Evolutionary conservation across 1,140 invertebrate species (phyloP).

Genomic region (Orius laevigatus): DNA sequence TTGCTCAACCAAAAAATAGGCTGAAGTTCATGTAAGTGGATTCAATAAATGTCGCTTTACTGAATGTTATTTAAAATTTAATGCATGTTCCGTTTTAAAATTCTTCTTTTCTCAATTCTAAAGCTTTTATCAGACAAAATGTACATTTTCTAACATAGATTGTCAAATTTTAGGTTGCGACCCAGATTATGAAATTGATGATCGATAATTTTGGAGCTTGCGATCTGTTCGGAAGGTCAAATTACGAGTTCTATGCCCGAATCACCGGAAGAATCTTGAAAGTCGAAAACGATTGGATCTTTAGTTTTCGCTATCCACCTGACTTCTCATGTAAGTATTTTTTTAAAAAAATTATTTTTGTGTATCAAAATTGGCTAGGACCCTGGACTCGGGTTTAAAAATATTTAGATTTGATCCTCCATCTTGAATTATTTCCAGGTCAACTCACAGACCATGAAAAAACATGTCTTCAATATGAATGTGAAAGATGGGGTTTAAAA

Average conservation of each 20-base stretch:
- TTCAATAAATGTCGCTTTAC: background rate
- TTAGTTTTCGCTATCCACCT: conserved; percentile 79
- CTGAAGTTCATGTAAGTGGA: conserved; percentile 35
- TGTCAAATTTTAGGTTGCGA: conserved; percentile 51
- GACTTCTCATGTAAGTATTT: conserved; percentile 53
- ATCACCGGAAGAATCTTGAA: conserved; percentile 83
- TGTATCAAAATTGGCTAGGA: background rate
- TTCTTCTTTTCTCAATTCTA: conserved; percentile 8
- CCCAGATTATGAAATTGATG: conserved; percentile 83
- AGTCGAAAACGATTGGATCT: conserved; percentile 88
- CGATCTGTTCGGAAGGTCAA: conserved; percentile 86
- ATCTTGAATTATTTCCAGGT: conserved; percentile 36
- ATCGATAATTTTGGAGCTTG: conserved; percentile 94
- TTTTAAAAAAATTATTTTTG: too few relatives aligned
- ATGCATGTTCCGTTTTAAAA: conserved; percentile 14
- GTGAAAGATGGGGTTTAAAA: conserved; percentile 40
- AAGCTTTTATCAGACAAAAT: background rate
- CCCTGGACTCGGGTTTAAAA: conserved; percentile 1
- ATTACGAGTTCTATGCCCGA: conserved; percentile 93
- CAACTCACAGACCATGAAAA: conserved; percentile 73
- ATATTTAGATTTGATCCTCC: background rate
- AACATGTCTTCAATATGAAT: conserved; percentile 74
- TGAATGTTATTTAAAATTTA: conserved; percentile 10
- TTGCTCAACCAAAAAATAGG: conserved; percentile 27
- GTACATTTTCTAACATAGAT: background rate